Evolutionary conservation across 2,797 vertebrate species (phyloP).

Genomic region (Sarcophilus harrisii): DNA sequence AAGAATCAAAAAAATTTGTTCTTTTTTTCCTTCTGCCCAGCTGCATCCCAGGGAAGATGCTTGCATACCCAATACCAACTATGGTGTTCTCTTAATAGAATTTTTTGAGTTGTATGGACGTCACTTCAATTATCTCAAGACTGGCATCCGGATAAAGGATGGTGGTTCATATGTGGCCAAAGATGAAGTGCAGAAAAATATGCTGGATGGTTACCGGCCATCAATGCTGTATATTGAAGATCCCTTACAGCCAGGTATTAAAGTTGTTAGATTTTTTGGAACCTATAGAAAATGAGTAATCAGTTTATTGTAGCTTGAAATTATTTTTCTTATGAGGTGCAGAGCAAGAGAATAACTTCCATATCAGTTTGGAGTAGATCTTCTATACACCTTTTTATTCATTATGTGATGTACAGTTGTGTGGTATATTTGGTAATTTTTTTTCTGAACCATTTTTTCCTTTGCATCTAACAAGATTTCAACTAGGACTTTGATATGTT

Average conservation of each 20-base stretch:
- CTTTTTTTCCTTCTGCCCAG: conserved; percentile 83
- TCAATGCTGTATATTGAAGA: conserved; percentile 99
- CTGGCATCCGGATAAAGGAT: conserved; percentile 98
- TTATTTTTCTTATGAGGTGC: not conserved
- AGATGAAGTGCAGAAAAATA: conserved; percentile 97
- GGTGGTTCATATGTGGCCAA: conserved; percentile 98
- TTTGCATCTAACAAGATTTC: not conserved
- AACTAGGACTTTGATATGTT: not conserved
- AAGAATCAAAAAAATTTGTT: conserved; percentile 38
- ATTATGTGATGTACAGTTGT: too few relatives aligned
- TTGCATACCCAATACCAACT: conserved; percentile 94
- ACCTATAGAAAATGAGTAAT: not conserved
- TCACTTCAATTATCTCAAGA: conserved; percentile 99
- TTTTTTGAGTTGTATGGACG: conserved; percentile 99
- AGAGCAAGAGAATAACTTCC: conserved; percentile 4
- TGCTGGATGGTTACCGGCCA: conserved; percentile 97
- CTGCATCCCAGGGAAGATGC: conserved; percentile 96
- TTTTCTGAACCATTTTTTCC: not conserved
- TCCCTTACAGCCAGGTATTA: conserved; percentile 95
- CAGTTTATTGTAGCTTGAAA: not conserved
- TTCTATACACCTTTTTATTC: not conserved
- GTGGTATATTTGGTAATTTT: rapidly evolving
- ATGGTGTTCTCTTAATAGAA: conserved; percentile 98
- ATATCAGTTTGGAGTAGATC: not conserved
- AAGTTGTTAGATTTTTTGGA: conserved; percentile 30